Evolutionary conservation across 2,113 vertebrate species (phyloP).

Genomic region (Leptodactylus fuscus): DNA sequence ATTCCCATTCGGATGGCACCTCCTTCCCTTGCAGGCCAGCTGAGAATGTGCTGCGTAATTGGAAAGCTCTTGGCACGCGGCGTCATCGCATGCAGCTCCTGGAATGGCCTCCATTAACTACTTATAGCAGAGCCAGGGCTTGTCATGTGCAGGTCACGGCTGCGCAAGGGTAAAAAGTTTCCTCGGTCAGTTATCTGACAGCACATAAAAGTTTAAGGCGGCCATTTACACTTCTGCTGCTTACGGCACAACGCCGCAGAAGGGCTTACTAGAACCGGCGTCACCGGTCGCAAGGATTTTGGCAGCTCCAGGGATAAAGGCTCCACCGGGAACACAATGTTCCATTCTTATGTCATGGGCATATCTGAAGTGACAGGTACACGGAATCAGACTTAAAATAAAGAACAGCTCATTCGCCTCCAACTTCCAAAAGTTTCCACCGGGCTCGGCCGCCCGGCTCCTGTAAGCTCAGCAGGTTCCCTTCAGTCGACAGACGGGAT

Average conservation of each 20-base stretch:
- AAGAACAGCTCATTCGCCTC: not conserved
- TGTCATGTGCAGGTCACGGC: not conserved
- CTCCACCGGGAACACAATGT: conserved; percentile 39
- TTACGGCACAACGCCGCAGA: not conserved
- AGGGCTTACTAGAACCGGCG: not conserved
- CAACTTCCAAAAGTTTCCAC: conserved; percentile 29
- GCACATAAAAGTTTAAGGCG: not conserved
- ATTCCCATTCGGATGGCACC: conserved; percentile 13
- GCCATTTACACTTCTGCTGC: not conserved
- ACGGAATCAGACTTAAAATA: conserved; percentile 16
- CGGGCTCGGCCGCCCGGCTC: not conserved
- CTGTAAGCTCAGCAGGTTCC: conserved; percentile 15
- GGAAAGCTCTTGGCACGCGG: conserved; percentile 6
- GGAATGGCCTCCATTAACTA: not conserved
- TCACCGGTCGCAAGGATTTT: not conserved
- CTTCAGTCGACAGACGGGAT: conserved; percentile 12
- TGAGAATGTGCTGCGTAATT: conserved; percentile 43
- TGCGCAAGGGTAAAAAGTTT: not conserved
- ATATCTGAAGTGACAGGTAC: conserved; percentile 30
- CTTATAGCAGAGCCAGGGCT: not conserved
- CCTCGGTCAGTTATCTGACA: not conserved
- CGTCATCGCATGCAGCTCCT: conserved; percentile 5
- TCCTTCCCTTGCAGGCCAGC: conserved; percentile 18
- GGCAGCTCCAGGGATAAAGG: not conserved
- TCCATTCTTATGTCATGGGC: conserved; percentile 17